Percentiles rank a stretch among this genome's conserved stretches.
Evolutionary conservation across 2,797 vertebrate genomes (phyloP).

Genomic region (Melopsittacus undulatus): DNA sequence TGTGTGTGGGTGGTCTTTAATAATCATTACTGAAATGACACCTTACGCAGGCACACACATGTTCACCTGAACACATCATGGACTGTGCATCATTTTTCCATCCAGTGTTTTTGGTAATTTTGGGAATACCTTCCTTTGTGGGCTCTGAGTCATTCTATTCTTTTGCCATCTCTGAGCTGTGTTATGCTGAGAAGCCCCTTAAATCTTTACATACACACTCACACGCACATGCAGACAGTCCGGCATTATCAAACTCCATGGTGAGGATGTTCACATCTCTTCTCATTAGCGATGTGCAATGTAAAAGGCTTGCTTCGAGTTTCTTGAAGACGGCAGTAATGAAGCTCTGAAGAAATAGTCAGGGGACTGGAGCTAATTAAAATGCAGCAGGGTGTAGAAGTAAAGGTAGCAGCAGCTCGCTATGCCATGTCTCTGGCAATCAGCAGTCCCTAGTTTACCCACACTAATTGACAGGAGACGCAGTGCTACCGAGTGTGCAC

Average conservation of each 20-base stretch:
- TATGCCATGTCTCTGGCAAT: conserved; percentile 76
- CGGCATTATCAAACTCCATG: conserved; percentile 46
- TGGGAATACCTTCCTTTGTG: not conserved
- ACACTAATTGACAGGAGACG: conserved; percentile 86
- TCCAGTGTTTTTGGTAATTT: not conserved
- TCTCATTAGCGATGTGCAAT: conserved; percentile 73
- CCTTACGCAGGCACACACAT: not conserved
- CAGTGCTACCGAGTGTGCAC: conserved; percentile 69
- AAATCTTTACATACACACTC: not conserved
- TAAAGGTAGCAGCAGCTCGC: conserved; percentile 73
- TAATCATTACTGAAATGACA: not conserved
- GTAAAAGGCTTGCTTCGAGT: conserved; percentile 67
- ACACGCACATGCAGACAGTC: not conserved
- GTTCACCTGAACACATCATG: fast-evolving
- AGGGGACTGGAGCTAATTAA: conserved; percentile 84
- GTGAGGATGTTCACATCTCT: conserved; percentile 68
- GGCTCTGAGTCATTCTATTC: not conserved
- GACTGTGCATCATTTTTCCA: fast-evolving
- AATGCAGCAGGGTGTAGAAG: conserved; percentile 80
- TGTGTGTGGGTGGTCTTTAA: not conserved
- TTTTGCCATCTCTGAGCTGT: not conserved
- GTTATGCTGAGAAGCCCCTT: conserved; percentile 35
- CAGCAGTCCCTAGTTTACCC: conserved; percentile 78
- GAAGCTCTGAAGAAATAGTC: conserved; percentile 79
- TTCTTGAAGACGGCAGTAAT: conserved; percentile 77